These are phyloP conservation scores for Neoscelio sp. DNA, from an alignment of 2,888 invertebrate species.

Conservation along the genomic window DNA sequence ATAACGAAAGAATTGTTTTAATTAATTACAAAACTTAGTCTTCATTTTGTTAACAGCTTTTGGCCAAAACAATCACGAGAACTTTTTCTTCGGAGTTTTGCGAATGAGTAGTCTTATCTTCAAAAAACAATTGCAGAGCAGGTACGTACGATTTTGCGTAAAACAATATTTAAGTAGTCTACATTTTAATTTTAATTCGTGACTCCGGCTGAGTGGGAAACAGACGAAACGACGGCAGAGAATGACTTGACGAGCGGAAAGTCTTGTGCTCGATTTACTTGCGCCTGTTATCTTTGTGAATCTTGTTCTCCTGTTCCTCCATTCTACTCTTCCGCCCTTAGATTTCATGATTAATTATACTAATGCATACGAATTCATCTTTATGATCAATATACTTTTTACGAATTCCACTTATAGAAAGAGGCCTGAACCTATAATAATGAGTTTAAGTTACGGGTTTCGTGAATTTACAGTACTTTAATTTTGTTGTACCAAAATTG, in stretches of 20 bases:
- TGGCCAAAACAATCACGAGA: slow-evolving; percentile 40
- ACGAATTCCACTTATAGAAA: slow-evolving; percentile 7
- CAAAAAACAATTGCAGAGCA: slow-evolving; percentile 20
- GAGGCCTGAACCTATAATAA: too few species aligned
- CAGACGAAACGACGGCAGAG: slow-evolving; percentile 67
- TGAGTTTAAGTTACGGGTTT: too few species aligned
- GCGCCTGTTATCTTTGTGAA: slow-evolving; percentile 66
- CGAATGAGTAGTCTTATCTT: not conserved
- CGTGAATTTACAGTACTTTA: too few species aligned
- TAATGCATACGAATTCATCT: slow-evolving; percentile 73
- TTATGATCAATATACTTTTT: slow-evolving; percentile 41
- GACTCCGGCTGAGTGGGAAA: slow-evolving; percentile 70
- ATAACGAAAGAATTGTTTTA: too few species aligned
- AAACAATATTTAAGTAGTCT: slow-evolving; percentile 74
- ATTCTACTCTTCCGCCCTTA: slow-evolving; percentile 41
- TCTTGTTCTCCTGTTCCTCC: slow-evolving; percentile 63
- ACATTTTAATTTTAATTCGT: slow-evolving; percentile 77
- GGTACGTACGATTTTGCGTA: slow-evolving; percentile 55
- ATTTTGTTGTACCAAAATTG: slow-evolving; percentile 35
- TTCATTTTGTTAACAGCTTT: too few species aligned
- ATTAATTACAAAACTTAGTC: too few species aligned
- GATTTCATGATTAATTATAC: slow-evolving; percentile 80
- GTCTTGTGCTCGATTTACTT: slow-evolving; percentile 76
- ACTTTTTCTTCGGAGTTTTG: not conserved
- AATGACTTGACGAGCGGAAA: slow-evolving; percentile 68